Evolutionary conservation across 2,888 invertebrate species (phyloP).

Genomic region (Hartigia nigra): DNA sequence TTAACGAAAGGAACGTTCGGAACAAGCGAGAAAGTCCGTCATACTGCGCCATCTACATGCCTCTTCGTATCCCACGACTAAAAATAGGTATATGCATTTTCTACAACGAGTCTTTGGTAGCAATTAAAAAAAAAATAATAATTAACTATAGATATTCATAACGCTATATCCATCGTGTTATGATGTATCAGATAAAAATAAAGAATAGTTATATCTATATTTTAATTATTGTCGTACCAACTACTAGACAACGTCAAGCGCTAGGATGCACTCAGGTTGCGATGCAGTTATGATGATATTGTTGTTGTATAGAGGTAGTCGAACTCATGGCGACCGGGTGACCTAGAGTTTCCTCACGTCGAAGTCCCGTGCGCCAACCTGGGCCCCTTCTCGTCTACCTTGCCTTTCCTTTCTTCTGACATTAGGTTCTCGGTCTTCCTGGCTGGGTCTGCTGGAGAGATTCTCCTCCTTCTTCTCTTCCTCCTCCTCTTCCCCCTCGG

Average conservation of each 20-base stretch:
- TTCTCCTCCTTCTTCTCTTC: background rate
- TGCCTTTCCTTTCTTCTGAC: conserved; percentile 14
- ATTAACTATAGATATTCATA: background rate
- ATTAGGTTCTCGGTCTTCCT: background rate
- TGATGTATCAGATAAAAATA: background rate
- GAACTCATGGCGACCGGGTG: conserved; percentile 46
- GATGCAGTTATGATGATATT: conserved; percentile 1
- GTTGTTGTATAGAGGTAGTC: conserved; percentile 33
- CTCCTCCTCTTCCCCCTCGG: background rate
- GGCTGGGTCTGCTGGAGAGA: background rate
- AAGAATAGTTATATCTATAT: background rate
- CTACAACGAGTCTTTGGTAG: background rate
- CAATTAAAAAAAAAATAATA: background rate
- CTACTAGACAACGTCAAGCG: background rate
- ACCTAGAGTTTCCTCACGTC: conserved; percentile 46
- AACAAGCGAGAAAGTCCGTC: background rate
- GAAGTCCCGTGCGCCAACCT: conserved; percentile 28
- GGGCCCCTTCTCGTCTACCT: conserved; percentile 17
- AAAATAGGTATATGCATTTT: background rate
- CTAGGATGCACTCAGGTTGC: background rate
- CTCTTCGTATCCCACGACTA: background rate
- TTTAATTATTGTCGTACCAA: background rate
- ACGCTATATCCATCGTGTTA: background rate
- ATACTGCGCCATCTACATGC: background rate
- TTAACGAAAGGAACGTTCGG: conserved; percentile 10